Evolutionary conservation across 2,113 vertebrate species (phyloP).

Genomic region (Aptenodytes patagonicus): DNA sequence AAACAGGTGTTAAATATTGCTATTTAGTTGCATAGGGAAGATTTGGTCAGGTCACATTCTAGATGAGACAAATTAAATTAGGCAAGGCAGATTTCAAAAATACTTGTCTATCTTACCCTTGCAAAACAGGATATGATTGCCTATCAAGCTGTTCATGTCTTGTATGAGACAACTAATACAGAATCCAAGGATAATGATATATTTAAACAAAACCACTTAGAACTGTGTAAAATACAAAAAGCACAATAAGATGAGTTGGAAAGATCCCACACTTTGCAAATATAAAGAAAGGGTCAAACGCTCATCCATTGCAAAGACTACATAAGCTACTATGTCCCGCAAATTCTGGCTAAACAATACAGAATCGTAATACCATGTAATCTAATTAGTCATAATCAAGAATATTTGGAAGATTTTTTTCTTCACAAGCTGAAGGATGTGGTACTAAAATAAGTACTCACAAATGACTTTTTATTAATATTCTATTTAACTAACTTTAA

Average conservation of each 20-base stretch:
- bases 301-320: background rate
- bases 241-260: background rate
- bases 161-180: background rate
- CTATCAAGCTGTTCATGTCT: background rate
- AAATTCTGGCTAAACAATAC: background rate
- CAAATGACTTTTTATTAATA: background rate
- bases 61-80: slow-evolving; percentile 40
- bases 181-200: background rate
- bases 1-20: background rate
- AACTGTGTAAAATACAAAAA: slow-evolving; percentile 22
- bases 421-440: background rate
- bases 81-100: slow-evolving; percentile 30
- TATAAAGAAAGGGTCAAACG: background rate
- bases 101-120: background rate
- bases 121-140: background rate
- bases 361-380: background rate
- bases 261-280: background rate
- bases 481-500: background rate
- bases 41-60: background rate
- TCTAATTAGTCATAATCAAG: background rate
- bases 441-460: background rate
- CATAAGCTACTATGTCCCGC: background rate
- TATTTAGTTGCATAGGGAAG: background rate
- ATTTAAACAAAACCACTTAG: background rate
- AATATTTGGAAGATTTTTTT: background rate